Evolutionary conservation across 2,888 invertebrate genomes (phyloP).

Genomic region (Melinaea marsaeus): DNA sequence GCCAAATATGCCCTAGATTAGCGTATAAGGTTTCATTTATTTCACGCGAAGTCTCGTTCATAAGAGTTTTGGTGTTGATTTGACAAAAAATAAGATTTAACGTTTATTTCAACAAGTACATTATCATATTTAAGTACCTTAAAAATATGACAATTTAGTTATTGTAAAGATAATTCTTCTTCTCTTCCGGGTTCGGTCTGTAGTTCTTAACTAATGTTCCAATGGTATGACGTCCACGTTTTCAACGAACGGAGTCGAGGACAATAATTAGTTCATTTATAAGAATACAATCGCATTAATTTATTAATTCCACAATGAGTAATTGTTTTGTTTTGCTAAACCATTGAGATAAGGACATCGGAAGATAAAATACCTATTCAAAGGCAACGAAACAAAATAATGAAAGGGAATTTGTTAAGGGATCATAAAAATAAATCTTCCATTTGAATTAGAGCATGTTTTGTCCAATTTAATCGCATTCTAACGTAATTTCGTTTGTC

Average conservation of each 20-base stretch:
- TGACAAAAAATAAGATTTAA: too few relatives aligned
- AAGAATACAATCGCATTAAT: neutral
- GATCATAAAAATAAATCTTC: slow-evolving; percentile 30
- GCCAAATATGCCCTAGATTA: slow-evolving; percentile 1
- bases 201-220: too few relatives aligned
- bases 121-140: too few relatives aligned
- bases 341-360: slow-evolving; percentile 12
- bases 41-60: too few relatives aligned
- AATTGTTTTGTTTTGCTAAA: neutral
- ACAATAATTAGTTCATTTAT: neutral
- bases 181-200: too few relatives aligned
- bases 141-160: too few relatives aligned
- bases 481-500: slow-evolving; percentile 27
- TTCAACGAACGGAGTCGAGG: too few relatives aligned
- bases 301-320: neutral
- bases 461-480: slow-evolving; percentile 30
- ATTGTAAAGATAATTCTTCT: too few relatives aligned
- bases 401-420: slow-evolving; percentile 22
- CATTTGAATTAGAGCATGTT: slow-evolving; percentile 27
- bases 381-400: slow-evolving; percentile 19
- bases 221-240: too few relatives aligned
- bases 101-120: too few relatives aligned
- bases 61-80: too few relatives aligned
- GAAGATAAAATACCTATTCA: slow-evolving; percentile 18
- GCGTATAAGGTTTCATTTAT: too few relatives aligned